Evolutionary conservation across 1,140 invertebrate species (phyloP).

Genomic region (Zaprionus inermis): DNA sequence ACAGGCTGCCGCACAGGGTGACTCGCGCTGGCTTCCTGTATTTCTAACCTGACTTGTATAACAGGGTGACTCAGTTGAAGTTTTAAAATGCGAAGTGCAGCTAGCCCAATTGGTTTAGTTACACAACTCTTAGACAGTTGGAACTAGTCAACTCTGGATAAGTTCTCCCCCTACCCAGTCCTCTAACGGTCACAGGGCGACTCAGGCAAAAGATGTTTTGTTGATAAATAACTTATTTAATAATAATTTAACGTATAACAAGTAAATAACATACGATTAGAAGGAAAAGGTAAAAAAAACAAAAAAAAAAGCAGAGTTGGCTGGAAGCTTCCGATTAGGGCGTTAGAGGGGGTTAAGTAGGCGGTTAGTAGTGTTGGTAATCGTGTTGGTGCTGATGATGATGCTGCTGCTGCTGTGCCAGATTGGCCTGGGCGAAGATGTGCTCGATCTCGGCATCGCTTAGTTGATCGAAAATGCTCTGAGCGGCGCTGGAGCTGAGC

Average conservation of each 20-base stretch:
- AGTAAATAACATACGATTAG: slow-evolving; percentile 22
- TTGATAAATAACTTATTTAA: slow-evolving; percentile 77
- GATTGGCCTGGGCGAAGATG: slow-evolving; percentile 75
- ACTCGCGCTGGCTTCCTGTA: too few relatives aligned
- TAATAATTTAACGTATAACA: slow-evolving; percentile 63
- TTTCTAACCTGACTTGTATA: too few relatives aligned
- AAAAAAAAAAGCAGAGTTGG: slow-evolving; percentile 26
- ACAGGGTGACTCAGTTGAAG: too few relatives aligned
- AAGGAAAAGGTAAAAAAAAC: slow-evolving; percentile 26
- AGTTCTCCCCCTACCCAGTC: too few relatives aligned
- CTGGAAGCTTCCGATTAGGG: background rate
- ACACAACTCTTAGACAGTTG: too few relatives aligned
- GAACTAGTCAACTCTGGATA: too few relatives aligned
- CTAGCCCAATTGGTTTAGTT: too few relatives aligned
- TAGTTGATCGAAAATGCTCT: slow-evolving; percentile 73
- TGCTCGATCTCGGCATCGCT: slow-evolving; percentile 76
- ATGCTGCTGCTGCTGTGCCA: slow-evolving; percentile 64
- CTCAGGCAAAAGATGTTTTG: background rate
- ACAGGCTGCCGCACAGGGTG: too few relatives aligned
- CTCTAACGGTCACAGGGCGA: background rate
- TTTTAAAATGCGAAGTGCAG: too few relatives aligned
- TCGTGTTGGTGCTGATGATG: slow-evolving; percentile 55
- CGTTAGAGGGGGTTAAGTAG: background rate
- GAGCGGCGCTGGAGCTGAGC: slow-evolving; percentile 33
- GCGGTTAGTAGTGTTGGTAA: slow-evolving; percentile 57